Conservation (phyloP, 2,113 vertebrate species). For the Cyanoderma ruficeps region DNA sequence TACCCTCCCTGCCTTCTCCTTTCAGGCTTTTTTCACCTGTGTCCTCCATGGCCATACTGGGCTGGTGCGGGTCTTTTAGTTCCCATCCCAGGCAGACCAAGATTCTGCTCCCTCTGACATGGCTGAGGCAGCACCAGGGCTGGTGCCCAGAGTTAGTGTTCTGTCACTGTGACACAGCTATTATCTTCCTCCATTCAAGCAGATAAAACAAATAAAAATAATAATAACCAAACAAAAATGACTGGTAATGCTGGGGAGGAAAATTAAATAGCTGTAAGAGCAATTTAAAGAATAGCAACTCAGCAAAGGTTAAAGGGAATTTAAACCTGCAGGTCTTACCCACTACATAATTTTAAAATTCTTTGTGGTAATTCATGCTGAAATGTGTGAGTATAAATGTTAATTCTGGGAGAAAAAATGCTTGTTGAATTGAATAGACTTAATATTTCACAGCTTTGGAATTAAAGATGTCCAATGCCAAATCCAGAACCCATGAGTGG, state of each 20-base stretch:
- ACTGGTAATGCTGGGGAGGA: background rate
- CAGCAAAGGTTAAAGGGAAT: background rate
- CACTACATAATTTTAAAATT: background rate
- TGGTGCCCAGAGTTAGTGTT: background rate
- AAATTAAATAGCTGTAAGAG: background rate
- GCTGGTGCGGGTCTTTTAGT: background rate
- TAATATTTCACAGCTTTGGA: background rate
- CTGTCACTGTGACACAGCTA: background rate
- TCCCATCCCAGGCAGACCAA: background rate
- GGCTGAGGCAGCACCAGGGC: background rate
- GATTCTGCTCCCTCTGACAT: background rate
- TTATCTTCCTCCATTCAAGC: background rate
- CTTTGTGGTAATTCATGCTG: background rate
- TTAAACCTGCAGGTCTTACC: background rate
- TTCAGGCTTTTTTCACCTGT: background rate
- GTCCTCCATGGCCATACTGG: background rate
- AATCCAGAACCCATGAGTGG: background rate
- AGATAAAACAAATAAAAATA: background rate
- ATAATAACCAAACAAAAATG: background rate
- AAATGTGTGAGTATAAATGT: background rate
- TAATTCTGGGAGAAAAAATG: background rate
- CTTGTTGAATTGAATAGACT: background rate
- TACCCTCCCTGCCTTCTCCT: background rate
- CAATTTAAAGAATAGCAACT: background rate
- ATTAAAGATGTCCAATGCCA: background rate